Conservation (phyloP, 2,797 vertebrate genomes). For the Helicolenus hilgendorfi region DNA sequence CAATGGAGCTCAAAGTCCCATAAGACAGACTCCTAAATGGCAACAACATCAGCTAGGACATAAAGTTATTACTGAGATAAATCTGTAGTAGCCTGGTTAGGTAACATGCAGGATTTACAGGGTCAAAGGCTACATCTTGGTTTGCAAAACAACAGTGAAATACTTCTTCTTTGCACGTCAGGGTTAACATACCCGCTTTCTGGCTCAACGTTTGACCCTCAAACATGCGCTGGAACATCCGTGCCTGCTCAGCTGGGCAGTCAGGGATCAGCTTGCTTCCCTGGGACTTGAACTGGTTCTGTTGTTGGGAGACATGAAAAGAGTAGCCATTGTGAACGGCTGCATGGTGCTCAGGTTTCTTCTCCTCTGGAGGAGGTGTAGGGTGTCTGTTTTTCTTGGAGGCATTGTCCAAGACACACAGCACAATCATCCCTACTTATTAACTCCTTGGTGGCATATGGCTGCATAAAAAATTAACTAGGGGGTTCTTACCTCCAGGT, state of each 20-base stretch:
- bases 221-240: conserved; percentile 86
- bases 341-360: conserved; percentile 8
- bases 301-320: conserved; percentile 47
- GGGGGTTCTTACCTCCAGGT: conserved; percentile 86
- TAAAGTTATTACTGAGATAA: background rate
- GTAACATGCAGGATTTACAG: background rate
- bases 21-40: background rate
- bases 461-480: background rate
- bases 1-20: background rate
- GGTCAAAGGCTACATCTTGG: background rate
- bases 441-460: background rate
- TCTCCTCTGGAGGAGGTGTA: background rate
- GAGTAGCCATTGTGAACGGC: background rate
- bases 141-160: background rate
- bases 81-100: background rate
- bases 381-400: background rate
- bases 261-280: conserved; percentile 84
- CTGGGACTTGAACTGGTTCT: conserved; percentile 85
- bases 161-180: background rate
- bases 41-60: conserved; percentile 18
- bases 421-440: background rate
- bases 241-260: conserved; percentile 60
- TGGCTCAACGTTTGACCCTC: conserved; percentile 70
- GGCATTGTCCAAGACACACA: background rate
- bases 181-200: conserved; percentile 76